Evolutionary conservation across 2,888 invertebrate species (phyloP).

Genomic region (Acanthopleura granulata): DNA sequence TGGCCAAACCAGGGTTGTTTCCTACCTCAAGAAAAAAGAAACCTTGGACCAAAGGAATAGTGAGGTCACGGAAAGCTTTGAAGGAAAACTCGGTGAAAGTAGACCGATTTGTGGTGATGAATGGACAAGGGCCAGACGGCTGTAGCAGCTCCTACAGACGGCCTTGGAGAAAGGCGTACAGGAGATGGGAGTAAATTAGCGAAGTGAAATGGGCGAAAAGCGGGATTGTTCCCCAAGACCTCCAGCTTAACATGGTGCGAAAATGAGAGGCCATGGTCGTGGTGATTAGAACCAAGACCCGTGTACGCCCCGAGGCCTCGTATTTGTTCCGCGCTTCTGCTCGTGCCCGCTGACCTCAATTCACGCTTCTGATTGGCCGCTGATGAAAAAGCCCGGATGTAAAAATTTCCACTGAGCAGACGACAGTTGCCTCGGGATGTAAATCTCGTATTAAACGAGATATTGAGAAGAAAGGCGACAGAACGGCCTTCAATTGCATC

Average conservation of each 20-base stretch:
- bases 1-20: too few relatives aligned
- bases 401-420: constrained; percentile 10
- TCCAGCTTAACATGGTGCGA: neutral
- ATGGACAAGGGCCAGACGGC: too few relatives aligned
- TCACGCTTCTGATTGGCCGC: neutral
- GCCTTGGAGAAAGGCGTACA: too few relatives aligned
- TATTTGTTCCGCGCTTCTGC: constrained; percentile 1
- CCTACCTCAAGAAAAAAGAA: too few relatives aligned
- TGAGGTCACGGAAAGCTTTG: too few relatives aligned
- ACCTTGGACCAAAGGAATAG: too few relatives aligned
- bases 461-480: neutral
- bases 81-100: too few relatives aligned
- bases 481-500: constrained; percentile 4
- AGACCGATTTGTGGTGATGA: too few relatives aligned
- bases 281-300: neutral
- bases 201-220: too few relatives aligned
- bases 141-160: too few relatives aligned
- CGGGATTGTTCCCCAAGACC: too few relatives aligned
- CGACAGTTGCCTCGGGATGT: neutral
- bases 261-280: neutral
- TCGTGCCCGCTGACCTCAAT: neutral
- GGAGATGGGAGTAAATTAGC: too few relatives aligned
- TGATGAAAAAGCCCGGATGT: constrained; percentile 10
- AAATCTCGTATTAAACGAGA: constrained; percentile 6
- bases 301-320: neutral